These are phyloP conservation scores for Balaenoptera acutorostrata DNA, from an alignment of 2,113 vertebrate species.

Conservation along the genomic window DNA sequence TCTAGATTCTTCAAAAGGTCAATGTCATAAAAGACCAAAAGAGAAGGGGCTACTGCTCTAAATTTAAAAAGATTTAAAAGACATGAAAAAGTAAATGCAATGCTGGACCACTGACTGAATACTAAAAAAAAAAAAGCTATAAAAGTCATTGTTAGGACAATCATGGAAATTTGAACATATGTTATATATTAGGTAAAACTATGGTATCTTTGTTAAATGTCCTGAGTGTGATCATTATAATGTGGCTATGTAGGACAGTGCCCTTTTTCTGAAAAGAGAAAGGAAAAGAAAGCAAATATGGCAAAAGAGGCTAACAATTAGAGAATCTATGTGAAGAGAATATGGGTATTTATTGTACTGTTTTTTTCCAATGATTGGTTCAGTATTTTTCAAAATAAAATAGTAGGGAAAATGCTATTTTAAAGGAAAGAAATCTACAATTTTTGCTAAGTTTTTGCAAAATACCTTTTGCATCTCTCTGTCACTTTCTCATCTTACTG, in stretches of 20 bases:
- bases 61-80: not conserved
- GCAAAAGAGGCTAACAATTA: not conserved
- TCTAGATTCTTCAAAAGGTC: not conserved
- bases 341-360: not conserved
- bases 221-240: not conserved
- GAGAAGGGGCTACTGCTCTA: not conserved
- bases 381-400: constrained; percentile 12
- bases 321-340: not conserved
- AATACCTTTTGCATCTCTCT: not conserved
- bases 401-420: not conserved
- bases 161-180: not conserved
- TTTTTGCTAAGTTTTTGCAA: not conserved
- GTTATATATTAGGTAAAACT: not conserved
- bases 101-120: not conserved
- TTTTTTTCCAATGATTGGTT: not conserved
- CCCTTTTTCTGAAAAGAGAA: not conserved
- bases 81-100: not conserved
- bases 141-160: not conserved
- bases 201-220: not conserved
- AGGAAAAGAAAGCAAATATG: constrained; percentile 10
- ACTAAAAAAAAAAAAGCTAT: not conserved
- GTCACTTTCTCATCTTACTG: not conserved
- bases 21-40: not conserved
- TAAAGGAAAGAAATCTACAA: not conserved
- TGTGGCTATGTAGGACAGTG: not conserved